Percentiles rank a stretch among this genome's conserved stretches.
phyloP scores from a whole-genome alignment of 1,140 invertebrate species.

The Diorhabda elongata region DNA sequence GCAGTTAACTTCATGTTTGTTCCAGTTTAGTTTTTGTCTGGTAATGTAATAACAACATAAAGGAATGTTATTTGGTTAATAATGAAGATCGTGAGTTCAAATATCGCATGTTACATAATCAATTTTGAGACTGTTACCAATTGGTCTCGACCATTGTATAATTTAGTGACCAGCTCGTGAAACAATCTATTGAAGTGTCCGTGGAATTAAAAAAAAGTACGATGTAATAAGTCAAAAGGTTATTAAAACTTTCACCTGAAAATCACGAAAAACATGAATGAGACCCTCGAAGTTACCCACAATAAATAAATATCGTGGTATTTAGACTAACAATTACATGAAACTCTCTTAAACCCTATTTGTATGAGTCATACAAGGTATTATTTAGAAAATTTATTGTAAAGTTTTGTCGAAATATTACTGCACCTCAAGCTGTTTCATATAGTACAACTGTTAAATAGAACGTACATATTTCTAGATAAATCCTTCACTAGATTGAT shows the following conservation, averaged over 20 bases:
- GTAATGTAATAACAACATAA: no score
- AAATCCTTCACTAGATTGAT: not conserved
- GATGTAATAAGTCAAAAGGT: not conserved
- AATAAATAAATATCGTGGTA: not conserved
- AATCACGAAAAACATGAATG: not conserved
- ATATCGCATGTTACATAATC: not conserved
- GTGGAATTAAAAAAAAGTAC: not conserved
- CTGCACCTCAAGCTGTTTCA: not conserved
- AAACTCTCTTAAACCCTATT: not conserved
- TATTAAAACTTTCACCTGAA: slow-evolving; percentile 1
- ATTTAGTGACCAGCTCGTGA: not conserved
- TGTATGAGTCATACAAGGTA: not conserved
- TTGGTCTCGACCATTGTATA: not conserved
- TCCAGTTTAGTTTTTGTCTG: no score
- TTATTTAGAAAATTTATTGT: not conserved
- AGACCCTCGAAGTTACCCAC: not conserved
- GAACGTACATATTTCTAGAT: not conserved
- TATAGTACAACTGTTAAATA: not conserved
- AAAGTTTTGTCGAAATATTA: not conserved
- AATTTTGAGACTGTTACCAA: not conserved
- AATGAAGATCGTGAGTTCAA: not conserved
- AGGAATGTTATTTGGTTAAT: not conserved
- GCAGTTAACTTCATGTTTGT: no score
- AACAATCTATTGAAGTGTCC: not conserved
- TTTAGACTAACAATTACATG: not conserved